Percentiles rank a stretch among this genome's conserved stretches.
These are phyloP conservation scores for Balaenoptera acutorostrata DNA, from an alignment of 2,113 vertebrate species.

Conservation along the genomic window DNA sequence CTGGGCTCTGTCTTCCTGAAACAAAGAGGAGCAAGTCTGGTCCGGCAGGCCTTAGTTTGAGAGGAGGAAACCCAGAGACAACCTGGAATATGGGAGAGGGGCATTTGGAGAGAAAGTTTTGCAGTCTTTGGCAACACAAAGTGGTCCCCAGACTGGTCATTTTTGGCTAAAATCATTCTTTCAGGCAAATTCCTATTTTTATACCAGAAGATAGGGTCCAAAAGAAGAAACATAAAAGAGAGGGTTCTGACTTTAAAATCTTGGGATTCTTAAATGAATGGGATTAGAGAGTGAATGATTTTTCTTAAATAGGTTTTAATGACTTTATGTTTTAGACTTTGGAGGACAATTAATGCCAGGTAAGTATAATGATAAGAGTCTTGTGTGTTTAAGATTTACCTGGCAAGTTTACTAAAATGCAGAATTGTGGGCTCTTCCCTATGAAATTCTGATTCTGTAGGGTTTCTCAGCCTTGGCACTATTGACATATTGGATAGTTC, in stretches of 20 bases:
- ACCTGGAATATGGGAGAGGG: not conserved
- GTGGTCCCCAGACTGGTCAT: not conserved
- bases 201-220: not conserved
- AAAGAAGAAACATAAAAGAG: not conserved
- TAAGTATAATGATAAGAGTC: not conserved
- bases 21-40: not conserved
- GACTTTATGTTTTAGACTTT: not conserved
- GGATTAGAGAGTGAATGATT: not conserved
- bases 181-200: not conserved
- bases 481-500: not conserved
- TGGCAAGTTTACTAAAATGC: not conserved
- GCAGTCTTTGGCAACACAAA: not conserved
- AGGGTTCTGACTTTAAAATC: conserved; percentile 1
- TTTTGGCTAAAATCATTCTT: not conserved
- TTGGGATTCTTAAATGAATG: not conserved
- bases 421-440: not conserved
- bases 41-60: not conserved
- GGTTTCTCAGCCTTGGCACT: not conserved
- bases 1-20: not conserved
- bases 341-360: not conserved
- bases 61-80: not conserved
- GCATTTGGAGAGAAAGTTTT: not conserved
- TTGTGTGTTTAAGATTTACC: not conserved
- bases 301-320: not conserved
- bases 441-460: not conserved